A percentile compares a stretch with the other conserved stretches of the same genome.
Evolutionary conservation across 2,888 invertebrate species (phyloP).

Genomic region (Teinopalpus imperialis): DNA sequence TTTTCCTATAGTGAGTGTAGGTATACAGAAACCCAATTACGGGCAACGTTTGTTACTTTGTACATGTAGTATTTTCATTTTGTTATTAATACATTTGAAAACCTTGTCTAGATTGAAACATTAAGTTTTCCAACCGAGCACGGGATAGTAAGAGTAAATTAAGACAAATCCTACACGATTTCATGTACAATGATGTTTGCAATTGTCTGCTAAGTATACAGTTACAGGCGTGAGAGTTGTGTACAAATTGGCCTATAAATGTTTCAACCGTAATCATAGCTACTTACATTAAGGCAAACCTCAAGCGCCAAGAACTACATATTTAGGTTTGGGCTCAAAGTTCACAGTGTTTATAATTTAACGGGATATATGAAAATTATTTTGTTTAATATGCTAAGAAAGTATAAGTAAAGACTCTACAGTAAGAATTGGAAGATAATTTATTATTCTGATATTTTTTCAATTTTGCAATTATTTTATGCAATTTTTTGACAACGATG

Average conservation of each 20-base stretch:
- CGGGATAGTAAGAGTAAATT: conserved; percentile 14
- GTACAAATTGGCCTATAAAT: conserved; percentile 23
- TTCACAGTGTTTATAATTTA: not conserved
- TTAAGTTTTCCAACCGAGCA: not conserved
- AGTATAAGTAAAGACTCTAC: no score
- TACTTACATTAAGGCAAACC: conserved; percentile 19
- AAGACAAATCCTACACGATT: conserved; percentile 14
- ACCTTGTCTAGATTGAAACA: conserved; percentile 21
- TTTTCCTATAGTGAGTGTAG: no score
- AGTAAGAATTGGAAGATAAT: no score
- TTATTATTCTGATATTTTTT: no score
- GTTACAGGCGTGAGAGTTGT: conserved; percentile 13
- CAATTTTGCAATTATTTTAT: no score
- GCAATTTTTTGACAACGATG: no score
- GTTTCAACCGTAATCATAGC: conserved; percentile 18
- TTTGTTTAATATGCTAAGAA: no score
- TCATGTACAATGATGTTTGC: conserved; percentile 19
- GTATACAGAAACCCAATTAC: no score
- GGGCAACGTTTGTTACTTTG: no score
- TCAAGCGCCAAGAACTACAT: conserved; percentile 7
- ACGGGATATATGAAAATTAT: no score
- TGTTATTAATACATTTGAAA: no score
- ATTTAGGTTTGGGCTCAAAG: conserved; percentile 1
- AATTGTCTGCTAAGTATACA: conserved; percentile 19
- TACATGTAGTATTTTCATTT: no score